Evolutionary conservation across 2,113 vertebrate species (phyloP).

Genomic region (Aviceda subcristata): DNA sequence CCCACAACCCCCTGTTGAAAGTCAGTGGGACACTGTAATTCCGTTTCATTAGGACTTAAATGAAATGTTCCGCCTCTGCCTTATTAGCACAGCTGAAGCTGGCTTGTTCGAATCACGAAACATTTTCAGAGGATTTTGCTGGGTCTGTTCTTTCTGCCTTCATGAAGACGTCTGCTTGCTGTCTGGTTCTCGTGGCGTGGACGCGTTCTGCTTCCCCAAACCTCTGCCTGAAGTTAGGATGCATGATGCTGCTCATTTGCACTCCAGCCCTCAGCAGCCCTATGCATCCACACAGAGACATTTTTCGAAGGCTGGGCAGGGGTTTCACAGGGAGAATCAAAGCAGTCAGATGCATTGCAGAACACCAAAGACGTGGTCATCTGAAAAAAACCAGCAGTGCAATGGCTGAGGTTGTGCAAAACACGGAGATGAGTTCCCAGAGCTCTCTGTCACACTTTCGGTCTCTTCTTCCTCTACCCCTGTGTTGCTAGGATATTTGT

Average conservation of each 20-base stretch:
- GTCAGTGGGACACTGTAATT: background rate
- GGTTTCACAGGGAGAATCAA: background rate
- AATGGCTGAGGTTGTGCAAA: background rate
- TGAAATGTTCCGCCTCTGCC: background rate
- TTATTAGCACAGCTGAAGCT: conserved; percentile 2
- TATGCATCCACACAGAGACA: background rate
- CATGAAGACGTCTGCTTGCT: background rate
- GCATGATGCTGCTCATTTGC: background rate
- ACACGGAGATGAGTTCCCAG: background rate
- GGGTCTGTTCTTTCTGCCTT: background rate
- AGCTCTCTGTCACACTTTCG: background rate
- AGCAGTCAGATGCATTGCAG: background rate
- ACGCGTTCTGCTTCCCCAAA: background rate
- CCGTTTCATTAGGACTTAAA: background rate
- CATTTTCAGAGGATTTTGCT: background rate
- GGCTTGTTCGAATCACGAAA: background rate
- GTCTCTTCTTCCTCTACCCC: background rate
- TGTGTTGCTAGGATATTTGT: conserved; percentile 65
- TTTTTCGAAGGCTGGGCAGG: background rate
- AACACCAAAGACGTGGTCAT: background rate
- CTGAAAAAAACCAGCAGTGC: background rate
- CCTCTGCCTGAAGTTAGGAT: background rate
- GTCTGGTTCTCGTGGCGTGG: background rate
- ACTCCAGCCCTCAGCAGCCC: background rate
- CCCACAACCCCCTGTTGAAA: background rate